A percentile compares a stretch with the other conserved stretches of the same genome.
These are phyloP conservation scores for Tiaroga cobitis DNA, from an alignment of 2,797 vertebrate species.

Conservation along the genomic window DNA sequence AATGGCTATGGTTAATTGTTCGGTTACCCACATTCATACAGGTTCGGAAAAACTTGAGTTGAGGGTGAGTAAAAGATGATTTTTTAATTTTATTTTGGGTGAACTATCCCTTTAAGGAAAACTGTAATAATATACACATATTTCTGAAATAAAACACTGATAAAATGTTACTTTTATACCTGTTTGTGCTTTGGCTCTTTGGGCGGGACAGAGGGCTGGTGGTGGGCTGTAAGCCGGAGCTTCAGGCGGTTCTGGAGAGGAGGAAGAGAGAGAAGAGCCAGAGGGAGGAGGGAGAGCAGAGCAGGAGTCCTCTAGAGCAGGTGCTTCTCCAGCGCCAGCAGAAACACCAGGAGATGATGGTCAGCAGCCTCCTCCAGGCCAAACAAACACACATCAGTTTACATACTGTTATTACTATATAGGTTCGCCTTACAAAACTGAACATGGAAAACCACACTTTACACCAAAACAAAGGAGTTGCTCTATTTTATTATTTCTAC, in stretches of 20 bases:
- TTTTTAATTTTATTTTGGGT: too few relatives aligned
- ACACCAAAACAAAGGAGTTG: background rate
- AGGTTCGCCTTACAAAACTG: background rate
- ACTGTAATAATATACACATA: background rate
- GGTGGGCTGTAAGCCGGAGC: slow-evolving; percentile 76
- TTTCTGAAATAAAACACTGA: background rate
- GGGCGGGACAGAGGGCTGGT: slow-evolving; percentile 71
- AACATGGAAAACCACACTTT: background rate
- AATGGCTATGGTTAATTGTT: background rate
- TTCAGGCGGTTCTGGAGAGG: slow-evolving; percentile 77
- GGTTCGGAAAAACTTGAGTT: too few relatives aligned
- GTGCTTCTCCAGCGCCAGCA: slow-evolving; percentile 74
- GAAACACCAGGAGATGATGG: slow-evolving; percentile 73
- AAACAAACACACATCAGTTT: too few relatives aligned
- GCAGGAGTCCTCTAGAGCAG: slow-evolving; percentile 72
- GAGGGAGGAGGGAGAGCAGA: slow-evolving; percentile 68
- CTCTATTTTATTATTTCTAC: background rate
- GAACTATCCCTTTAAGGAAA: too few relatives aligned
- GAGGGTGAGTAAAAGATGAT: too few relatives aligned
- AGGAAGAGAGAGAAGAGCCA: slow-evolving; percentile 73
- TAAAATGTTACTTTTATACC: slow-evolving; percentile 17
- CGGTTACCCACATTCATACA: too few relatives aligned
- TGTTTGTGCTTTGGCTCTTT: slow-evolving; percentile 46
- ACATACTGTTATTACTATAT: too few relatives aligned
- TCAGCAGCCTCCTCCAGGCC: slow-evolving; percentile 14